These are phyloP conservation scores for Formicarius rufipectus DNA, from an alignment of 2,113 vertebrate species.

Conservation along the genomic window DNA sequence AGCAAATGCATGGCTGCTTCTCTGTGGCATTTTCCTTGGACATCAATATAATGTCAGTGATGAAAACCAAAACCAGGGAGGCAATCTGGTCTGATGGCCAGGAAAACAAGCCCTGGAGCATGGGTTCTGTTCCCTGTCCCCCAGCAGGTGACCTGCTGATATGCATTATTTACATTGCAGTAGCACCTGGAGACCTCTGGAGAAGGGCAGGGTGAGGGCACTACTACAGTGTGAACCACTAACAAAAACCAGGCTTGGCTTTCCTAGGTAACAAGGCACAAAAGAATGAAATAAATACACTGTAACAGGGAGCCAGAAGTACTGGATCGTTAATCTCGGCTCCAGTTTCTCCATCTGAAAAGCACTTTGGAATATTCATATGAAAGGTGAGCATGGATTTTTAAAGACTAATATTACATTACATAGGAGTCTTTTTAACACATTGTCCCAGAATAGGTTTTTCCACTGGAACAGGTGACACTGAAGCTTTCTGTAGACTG, in stretches of 20 bases:
- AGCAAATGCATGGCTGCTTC: neutral
- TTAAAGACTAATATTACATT: neutral
- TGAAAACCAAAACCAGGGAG: neutral
- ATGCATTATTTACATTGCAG: neutral
- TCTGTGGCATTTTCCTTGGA: neutral
- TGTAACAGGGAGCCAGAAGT: neutral
- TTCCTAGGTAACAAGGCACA: neutral
- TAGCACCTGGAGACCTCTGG: neutral
- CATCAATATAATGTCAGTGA: neutral
- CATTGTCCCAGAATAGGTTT: neutral
- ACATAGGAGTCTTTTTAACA: neutral
- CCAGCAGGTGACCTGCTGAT: neutral
- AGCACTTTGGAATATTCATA: neutral
- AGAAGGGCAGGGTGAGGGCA: neutral
- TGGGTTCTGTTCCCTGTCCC: neutral
- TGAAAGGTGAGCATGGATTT: neutral
- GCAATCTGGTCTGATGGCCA: neutral
- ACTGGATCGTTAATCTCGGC: neutral
- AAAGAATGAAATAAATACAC: neutral
- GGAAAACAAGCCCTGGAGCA: neutral
- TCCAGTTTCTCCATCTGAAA: neutral
- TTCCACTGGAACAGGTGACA: neutral
- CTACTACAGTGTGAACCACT: fast-evolving
- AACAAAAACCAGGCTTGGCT: neutral
- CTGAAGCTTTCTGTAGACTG: neutral